A percentile compares a stretch with the other conserved stretches of the same genome.
These are phyloP conservation scores for Alviniconcha marisindica DNA, from an alignment of 1,140 invertebrate species.

Conservation along the genomic window DNA sequence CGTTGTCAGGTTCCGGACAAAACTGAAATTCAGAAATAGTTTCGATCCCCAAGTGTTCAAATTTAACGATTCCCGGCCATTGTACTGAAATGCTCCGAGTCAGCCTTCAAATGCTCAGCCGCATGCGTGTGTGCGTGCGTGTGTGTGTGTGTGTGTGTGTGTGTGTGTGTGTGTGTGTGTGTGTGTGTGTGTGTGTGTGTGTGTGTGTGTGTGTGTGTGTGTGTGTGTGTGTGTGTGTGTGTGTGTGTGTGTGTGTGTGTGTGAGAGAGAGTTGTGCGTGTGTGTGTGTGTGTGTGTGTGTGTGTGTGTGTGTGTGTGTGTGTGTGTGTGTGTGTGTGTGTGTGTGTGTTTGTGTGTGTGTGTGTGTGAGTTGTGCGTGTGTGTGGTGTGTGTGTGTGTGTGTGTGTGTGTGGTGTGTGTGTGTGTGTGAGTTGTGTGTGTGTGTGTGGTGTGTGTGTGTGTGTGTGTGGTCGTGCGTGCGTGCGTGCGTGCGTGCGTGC, in stretches of 20 bases:
- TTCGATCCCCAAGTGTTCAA: no score
- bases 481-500: background rate
- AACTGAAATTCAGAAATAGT: no score
- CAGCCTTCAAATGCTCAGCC: no score
- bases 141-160: background rate
- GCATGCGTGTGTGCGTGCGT: background rate
- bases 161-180: conserved; percentile 22
- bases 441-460: background rate
- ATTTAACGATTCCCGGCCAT: no score
- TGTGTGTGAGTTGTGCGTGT: no score
- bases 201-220: conserved; percentile 1
- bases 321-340: conserved; percentile 24
- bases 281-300: conserved; percentile 21
- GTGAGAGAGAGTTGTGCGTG: conserved; percentile 2
- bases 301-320: conserved; percentile 24
- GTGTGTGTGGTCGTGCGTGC: background rate
- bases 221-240: background rate
- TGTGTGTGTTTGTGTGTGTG: background rate
- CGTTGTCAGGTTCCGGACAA: no score
- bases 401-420: no score
- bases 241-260: conserved; percentile 10
- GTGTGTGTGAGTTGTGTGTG: no score
- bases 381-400: no score
- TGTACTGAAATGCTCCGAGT: no score
- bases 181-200: background rate